Percentiles rank a stretch among this genome's conserved stretches.
phyloP scores from a whole-genome alignment of 2,888 invertebrate genomes.

The Tuberolachnus salignus region DNA sequence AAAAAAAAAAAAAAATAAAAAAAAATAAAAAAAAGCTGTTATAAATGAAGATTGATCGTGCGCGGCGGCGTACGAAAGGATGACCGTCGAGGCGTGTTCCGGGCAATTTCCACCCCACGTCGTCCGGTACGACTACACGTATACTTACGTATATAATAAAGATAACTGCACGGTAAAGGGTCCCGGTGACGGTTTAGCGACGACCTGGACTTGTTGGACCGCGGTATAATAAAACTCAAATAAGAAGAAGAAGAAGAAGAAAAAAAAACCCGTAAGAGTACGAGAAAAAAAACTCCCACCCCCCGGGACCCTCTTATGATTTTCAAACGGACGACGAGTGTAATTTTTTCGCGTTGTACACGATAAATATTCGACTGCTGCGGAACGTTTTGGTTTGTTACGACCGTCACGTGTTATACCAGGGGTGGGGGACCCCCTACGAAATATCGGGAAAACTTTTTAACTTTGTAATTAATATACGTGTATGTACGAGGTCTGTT shows the following conservation, averaged over 20 bases:
- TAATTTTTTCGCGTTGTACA: background rate
- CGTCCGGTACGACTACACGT: background rate
- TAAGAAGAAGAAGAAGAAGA: background rate
- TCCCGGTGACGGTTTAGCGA: slow-evolving; percentile 31
- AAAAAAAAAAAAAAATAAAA: background rate
- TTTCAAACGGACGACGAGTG: background rate
- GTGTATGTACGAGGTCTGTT: no score
- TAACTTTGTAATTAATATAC: no score
- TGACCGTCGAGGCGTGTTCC: slow-evolving; percentile 44
- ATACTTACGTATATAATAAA: background rate
- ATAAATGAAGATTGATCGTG: slow-evolving; percentile 51
- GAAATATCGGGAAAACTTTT: no score
- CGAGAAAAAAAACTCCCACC: no score
- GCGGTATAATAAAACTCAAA: slow-evolving; percentile 25
- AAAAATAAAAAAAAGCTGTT: slow-evolving; percentile 12
- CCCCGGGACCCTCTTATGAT: slow-evolving; percentile 18
- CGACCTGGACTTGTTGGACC: slow-evolving; percentile 45
- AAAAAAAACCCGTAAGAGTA: slow-evolving; percentile 19
- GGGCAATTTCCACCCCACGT: background rate
- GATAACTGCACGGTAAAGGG: background rate
- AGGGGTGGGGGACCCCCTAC: no score
- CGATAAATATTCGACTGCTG: no score
- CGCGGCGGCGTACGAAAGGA: background rate
- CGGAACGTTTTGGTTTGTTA: no score
- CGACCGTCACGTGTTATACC: no score